These are phyloP conservation scores for Octopus sinensis DNA, from an alignment of 1,140 invertebrate genomes.

Conservation along the genomic window DNA sequence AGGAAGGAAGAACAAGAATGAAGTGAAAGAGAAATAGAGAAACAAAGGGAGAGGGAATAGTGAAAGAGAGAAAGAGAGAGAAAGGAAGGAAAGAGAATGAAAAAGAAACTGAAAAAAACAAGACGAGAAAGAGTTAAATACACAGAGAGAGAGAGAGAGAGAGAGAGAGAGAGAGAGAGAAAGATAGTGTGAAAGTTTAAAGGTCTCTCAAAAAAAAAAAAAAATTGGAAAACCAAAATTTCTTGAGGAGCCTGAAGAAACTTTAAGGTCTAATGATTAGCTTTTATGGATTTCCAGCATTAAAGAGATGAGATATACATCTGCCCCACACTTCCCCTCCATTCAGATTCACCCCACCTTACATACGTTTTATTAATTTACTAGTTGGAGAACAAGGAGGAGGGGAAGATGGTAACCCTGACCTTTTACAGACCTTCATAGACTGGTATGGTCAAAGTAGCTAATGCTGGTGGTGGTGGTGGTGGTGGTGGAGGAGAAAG, in stretches of 20 bases:
- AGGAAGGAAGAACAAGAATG: neutral
- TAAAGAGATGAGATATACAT: no score
- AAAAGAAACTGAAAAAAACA: neutral
- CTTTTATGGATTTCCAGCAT: no score
- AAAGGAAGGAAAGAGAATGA: neutral
- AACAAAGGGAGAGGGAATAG: neutral
- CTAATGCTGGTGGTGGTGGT: no score
- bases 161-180: slow-evolving; percentile 12
- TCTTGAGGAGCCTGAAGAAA: neutral
- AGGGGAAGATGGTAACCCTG: no score
- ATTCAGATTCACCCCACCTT: no score
- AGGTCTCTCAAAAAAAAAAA: neutral
- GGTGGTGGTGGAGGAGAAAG: no score
- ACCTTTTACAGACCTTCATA: no score
- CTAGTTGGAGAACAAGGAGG: no score
- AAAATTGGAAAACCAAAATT: neutral
- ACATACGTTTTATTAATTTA: no score
- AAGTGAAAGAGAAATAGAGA: neutral
- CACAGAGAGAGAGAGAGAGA: slow-evolving; percentile 20
- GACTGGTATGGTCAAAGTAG: no score
- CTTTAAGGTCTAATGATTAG: no score
- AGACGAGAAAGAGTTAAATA: slow-evolving; percentile 16
- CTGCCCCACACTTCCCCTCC: no score
- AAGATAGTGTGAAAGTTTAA: neutral
- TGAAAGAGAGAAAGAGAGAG: neutral